These are phyloP conservation scores for Oegoconia quadripuncta DNA, from an alignment of 2,888 invertebrate species.

Conservation along the genomic window DNA sequence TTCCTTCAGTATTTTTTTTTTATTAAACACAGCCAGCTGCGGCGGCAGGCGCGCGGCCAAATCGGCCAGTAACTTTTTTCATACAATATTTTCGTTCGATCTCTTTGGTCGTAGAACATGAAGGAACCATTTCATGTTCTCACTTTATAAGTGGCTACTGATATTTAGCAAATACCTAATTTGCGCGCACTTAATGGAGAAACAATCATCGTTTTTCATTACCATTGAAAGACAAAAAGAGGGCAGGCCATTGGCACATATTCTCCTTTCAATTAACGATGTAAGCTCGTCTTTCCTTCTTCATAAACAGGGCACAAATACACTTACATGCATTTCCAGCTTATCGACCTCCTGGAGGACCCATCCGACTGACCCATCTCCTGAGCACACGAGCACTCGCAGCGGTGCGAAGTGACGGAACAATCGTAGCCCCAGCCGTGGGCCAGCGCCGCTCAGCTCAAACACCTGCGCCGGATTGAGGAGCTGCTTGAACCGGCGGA, in stretches of 20 bases:
- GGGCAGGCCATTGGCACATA: not conserved
- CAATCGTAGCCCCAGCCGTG: conserved; percentile 89
- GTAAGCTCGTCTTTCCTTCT: not conserved
- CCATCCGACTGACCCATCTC: conserved; percentile 99
- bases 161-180: too few relatives aligned
- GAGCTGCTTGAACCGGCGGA: conserved; percentile 95
- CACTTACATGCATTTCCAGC: conserved; percentile 94
- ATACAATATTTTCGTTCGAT: too few relatives aligned
- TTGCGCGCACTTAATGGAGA: too few relatives aligned
- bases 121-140: too few relatives aligned
- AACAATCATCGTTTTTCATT: too few relatives aligned
- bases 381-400: conserved; percentile 97
- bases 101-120: too few relatives aligned
- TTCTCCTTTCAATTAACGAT: not conserved
- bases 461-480: conserved; percentile 98
- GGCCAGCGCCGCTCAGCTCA: conserved; percentile 94
- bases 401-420: conserved; percentile 98
- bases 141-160: too few relatives aligned
- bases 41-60: too few relatives aligned
- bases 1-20: too few relatives aligned
- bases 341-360: conserved; percentile 97
- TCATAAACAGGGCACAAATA: not conserved
- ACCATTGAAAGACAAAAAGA: too few relatives aligned
- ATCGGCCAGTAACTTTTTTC: too few relatives aligned
- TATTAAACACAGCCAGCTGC: too few relatives aligned